Evolutionary conservation across 1,140 invertebrate species (phyloP).

Genomic region (Lysiphlebus fabarum): DNA sequence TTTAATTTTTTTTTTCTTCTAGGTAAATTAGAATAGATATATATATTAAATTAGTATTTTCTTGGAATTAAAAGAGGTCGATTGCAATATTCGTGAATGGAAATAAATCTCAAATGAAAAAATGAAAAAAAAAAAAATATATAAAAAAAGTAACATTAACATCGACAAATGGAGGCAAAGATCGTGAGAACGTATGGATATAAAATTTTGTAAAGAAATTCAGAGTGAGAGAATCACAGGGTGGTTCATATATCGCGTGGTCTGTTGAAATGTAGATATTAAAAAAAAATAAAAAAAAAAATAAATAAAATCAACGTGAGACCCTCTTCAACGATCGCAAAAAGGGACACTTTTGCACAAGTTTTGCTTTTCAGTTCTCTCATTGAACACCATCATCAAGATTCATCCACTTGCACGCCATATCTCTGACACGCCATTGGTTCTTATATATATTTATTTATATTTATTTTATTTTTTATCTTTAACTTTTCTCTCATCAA

Average conservation of each 20-base stretch:
- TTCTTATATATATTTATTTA: conserved; percentile 14
- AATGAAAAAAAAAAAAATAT: too few species aligned
- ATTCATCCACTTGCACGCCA: conserved; percentile 17
- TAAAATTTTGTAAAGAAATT: too few species aligned
- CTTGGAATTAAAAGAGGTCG: too few species aligned
- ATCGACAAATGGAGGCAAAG: too few species aligned
- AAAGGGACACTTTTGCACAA: conserved; percentile 19
- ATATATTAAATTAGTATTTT: too few species aligned
- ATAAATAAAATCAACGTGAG: conserved; percentile 11
- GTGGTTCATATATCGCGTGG: conserved; percentile 4
- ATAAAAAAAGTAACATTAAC: too few species aligned
- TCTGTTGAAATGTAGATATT: conserved; percentile 23
- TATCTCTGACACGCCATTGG: conserved; percentile 28
- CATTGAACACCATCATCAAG: conserved; percentile 17
- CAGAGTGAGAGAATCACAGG: neutral
- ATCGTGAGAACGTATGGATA: too few species aligned
- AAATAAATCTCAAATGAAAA: too few species aligned
- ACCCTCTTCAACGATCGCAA: conserved; percentile 6
- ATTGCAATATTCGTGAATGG: too few species aligned
- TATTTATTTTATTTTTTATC: conserved; percentile 12
- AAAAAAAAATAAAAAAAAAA: conserved; percentile 15
- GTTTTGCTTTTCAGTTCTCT: neutral
- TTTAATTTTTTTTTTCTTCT: too few species aligned
- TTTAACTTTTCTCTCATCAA: conserved; percentile 10
- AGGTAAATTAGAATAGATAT: too few species aligned